Evolutionary conservation across 2,113 vertebrate genomes (phyloP).

Genomic region (Cavia aperea): DNA sequence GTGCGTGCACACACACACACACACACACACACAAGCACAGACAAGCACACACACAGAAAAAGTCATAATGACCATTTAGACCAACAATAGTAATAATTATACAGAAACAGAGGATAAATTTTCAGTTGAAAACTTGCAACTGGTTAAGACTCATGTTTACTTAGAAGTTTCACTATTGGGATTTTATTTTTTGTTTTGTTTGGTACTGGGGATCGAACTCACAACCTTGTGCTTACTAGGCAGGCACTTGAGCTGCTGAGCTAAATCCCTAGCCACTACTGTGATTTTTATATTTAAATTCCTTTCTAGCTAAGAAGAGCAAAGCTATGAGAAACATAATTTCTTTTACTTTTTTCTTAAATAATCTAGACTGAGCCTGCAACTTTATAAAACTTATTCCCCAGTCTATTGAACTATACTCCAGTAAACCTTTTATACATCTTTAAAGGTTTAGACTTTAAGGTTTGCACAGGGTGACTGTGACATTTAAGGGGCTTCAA

Average conservation of each 20-base stretch:
- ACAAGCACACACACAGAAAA: too few relatives aligned
- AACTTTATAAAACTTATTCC: neutral
- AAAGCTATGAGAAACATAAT: neutral
- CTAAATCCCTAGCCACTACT: neutral
- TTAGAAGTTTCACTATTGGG: neutral
- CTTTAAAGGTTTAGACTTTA: slow-evolving; percentile 9
- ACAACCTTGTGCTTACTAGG: too few relatives aligned
- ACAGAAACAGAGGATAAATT: slow-evolving; percentile 33
- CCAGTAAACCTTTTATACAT: neutral
- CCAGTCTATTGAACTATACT: neutral
- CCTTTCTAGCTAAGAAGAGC: neutral
- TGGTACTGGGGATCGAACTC: too few relatives aligned
- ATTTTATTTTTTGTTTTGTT: too few relatives aligned
- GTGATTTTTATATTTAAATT: slow-evolving; percentile 20
- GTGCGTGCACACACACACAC: too few relatives aligned
- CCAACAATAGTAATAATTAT: neutral
- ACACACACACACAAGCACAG: too few relatives aligned
- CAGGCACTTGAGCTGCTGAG: too few relatives aligned
- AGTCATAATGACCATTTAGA: neutral
- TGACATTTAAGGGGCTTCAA: slow-evolving; percentile 23
- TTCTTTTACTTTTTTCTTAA: neutral
- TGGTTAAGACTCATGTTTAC: slow-evolving; percentile 37
- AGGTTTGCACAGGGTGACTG: neutral
- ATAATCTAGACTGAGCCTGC: neutral
- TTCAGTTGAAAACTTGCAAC: neutral